phyloP scores from a whole-genome alignment of 2,797 vertebrate genomes.

The Rhinoraja longicauda region DNA sequence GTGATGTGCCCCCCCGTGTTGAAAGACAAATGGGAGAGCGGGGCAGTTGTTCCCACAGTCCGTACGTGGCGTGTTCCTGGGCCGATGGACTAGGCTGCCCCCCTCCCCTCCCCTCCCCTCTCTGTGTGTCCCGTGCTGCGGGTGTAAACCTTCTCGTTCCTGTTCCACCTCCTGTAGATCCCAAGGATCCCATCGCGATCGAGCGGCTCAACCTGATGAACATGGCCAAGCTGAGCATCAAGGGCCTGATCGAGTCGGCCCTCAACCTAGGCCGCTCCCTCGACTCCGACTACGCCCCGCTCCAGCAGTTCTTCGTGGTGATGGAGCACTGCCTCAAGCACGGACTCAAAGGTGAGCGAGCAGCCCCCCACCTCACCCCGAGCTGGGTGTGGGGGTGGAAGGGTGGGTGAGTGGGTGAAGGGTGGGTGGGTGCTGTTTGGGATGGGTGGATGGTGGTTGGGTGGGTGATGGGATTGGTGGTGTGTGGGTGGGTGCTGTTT shows the following conservation, averaged over 20 bases:
- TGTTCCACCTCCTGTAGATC: slow-evolving; percentile 62
- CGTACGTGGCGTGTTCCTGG: too few species aligned
- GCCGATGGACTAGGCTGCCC: too few species aligned
- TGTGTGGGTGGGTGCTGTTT: too few species aligned
- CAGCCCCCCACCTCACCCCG: too few species aligned
- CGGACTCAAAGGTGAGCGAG: slow-evolving; percentile 78
- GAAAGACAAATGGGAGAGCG: too few species aligned
- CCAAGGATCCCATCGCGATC: slow-evolving; percentile 94
- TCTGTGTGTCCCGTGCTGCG: neutral
- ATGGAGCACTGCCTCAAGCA: slow-evolving; percentile 99
- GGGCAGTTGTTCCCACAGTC: too few species aligned
- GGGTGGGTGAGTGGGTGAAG: too few species aligned
- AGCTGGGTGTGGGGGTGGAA: too few species aligned
- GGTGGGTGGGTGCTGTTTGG: neutral
- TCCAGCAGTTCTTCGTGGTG: slow-evolving; percentile 97
- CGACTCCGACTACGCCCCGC: slow-evolving; percentile 92
- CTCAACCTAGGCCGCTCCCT: slow-evolving; percentile 90
- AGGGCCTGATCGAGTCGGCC: slow-evolving; percentile 91
- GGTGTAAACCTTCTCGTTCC: neutral
- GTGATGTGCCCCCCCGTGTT: too few species aligned
- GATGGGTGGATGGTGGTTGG: too few species aligned
- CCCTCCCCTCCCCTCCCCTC: too few species aligned
- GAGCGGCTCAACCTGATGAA: slow-evolving; percentile 98
- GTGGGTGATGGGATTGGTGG: too few species aligned
- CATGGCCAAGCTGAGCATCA: slow-evolving; percentile 98